Conservation (phyloP, 2,113 vertebrate genomes). For the Argyrosomus japonicus region DNA sequence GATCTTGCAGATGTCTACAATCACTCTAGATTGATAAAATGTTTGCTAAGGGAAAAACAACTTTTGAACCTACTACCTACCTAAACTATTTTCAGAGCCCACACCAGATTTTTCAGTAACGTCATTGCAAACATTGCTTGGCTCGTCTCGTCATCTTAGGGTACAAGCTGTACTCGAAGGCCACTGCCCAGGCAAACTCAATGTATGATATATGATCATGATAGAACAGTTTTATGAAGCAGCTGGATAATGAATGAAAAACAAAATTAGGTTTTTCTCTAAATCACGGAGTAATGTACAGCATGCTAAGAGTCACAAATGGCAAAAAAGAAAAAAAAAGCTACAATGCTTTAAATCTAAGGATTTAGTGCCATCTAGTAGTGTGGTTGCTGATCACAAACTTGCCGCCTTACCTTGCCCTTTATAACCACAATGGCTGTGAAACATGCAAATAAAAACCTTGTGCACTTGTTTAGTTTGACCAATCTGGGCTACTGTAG, state of each 20-base stretch:
- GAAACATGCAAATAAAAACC: no score
- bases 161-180: not conserved
- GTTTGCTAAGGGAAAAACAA: not conserved
- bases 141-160: not conserved
- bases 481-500: no score
- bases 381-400: no score
- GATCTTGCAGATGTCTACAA: not conserved
- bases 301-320: not conserved
- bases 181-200: not conserved
- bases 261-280: not conserved
- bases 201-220: no score
- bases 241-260: no score
- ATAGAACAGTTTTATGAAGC: not conserved
- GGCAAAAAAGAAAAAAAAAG: no score
- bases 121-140: not conserved
- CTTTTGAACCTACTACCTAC: slow-evolving; percentile 8
- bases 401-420: no score
- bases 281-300: not conserved
- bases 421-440: no score
- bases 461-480: no score
- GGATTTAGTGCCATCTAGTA: no score
- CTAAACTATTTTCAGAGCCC: not conserved
- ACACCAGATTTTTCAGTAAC: not conserved
- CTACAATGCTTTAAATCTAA: no score
- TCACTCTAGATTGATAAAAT: not conserved